phyloP scores from a whole-genome alignment of 2,888 invertebrate species.

The Crepidodera aurea region DNA sequence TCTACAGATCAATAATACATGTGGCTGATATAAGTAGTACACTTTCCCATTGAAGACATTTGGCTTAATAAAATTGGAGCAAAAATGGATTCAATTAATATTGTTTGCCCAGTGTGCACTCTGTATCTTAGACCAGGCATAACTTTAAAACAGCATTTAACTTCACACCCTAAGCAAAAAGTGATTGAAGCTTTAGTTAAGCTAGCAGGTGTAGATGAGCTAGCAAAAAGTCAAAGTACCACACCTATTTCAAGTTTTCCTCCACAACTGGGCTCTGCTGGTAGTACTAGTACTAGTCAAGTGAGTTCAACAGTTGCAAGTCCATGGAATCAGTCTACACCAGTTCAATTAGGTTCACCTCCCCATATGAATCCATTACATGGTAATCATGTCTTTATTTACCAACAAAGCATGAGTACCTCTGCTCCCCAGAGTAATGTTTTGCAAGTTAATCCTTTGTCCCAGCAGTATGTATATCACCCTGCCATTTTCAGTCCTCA shows the following conservation, averaged over 20 bases:
- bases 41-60: slow-evolving; percentile 24
- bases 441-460: slow-evolving; percentile 62
- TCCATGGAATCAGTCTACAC: slow-evolving; percentile 50
- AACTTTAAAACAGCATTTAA: slow-evolving; percentile 80
- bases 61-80: not conserved
- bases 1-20: slow-evolving; percentile 54
- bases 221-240: slow-evolving; percentile 36
- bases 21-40: slow-evolving; percentile 44
- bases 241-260: slow-evolving; percentile 15
- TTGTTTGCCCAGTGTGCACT: slow-evolving; percentile 83
- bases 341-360: slow-evolving; percentile 36
- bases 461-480: slow-evolving; percentile 65
- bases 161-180: slow-evolving; percentile 88
- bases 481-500: slow-evolving; percentile 62
- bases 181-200: slow-evolving; percentile 79
- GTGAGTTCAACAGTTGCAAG: slow-evolving; percentile 48
- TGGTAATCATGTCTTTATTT: slow-evolving; percentile 64
- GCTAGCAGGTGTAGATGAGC: slow-evolving; percentile 46
- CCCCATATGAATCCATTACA: slow-evolving; percentile 55
- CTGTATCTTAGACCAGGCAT: slow-evolving; percentile 84
- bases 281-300: slow-evolving; percentile 38
- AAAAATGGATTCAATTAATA: slow-evolving; percentile 56
- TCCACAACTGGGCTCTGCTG: slow-evolving; percentile 26
- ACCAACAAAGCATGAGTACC: slow-evolving; percentile 67
- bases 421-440: slow-evolving; percentile 54